Evolutionary conservation across 1,140 invertebrate genomes (phyloP).

Genomic region (Trypoxylus dichotomus): DNA sequence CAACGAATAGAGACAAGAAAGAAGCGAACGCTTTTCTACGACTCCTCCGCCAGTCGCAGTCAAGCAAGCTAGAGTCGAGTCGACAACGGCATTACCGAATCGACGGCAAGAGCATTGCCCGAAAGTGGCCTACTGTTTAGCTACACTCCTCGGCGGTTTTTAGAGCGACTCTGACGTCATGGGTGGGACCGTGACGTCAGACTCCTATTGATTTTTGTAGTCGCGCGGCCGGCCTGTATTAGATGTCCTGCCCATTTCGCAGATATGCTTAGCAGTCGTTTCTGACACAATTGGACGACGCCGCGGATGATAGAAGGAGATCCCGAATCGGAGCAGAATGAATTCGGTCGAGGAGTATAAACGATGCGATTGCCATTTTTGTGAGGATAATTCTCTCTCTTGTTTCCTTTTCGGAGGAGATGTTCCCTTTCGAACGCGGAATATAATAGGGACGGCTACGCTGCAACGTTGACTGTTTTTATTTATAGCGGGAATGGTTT

Average conservation of each 20-base stretch:
- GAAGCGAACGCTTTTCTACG: not conserved
- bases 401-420: too few species aligned
- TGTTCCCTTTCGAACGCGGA: too few species aligned
- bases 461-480: too few species aligned
- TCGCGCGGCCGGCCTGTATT: not conserved
- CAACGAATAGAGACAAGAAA: not conserved
- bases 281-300: not conserved
- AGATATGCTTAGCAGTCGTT: constrained; percentile 19
- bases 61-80: not conserved
- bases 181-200: constrained; percentile 35
- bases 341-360: not conserved
- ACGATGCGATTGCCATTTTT: too few species aligned
- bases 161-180: constrained; percentile 34
- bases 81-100: not conserved
- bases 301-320: not conserved
- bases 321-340: not conserved
- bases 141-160: constrained; percentile 11
- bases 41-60: not conserved
- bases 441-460: too few species aligned
- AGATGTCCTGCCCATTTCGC: not conserved
- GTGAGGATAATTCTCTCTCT: too few species aligned
- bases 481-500: too few species aligned
- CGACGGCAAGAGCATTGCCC: constrained; percentile 18
- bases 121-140: constrained; percentile 23
- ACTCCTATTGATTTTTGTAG: constrained; percentile 7